Evolutionary conservation across 2,113 vertebrate genomes (phyloP).

Genomic region (Balaenoptera acutorostrata): DNA sequence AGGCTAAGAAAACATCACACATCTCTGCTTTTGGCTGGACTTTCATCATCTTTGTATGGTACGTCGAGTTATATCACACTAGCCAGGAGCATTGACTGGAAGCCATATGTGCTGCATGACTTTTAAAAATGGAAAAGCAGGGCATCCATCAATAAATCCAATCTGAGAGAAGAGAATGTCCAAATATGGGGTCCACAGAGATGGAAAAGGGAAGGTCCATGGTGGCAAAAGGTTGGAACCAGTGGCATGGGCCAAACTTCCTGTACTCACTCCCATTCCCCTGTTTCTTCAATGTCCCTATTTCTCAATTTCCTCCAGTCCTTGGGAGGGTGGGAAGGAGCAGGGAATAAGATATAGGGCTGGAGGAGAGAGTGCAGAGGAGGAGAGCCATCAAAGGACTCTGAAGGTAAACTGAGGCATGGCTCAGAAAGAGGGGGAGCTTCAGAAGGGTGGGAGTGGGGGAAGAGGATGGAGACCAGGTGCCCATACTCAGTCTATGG

Average conservation of each 20-base stretch:
- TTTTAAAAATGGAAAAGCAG: conserved; percentile 29
- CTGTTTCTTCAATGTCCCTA: background rate
- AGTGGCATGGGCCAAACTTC: background rate
- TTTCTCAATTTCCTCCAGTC: background rate
- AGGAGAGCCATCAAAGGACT: background rate
- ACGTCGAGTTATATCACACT: background rate
- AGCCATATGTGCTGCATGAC: background rate
- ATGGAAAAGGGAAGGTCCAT: background rate
- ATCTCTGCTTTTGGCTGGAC: background rate
- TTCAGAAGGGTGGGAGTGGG: background rate
- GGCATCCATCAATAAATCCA: background rate
- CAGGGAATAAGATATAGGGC: background rate
- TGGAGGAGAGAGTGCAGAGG: background rate
- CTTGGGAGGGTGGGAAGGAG: background rate
- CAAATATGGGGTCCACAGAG: background rate
- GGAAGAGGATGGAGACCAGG: no score
- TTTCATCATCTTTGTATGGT: background rate
- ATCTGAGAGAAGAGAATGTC: background rate
- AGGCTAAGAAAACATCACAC: background rate
- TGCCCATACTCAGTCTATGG: background rate
- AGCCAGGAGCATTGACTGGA: background rate
- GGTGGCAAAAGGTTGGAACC: background rate
- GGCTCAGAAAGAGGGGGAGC: background rate
- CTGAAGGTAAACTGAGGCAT: background rate
- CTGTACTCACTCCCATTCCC: background rate